Evolutionary conservation across 1,140 invertebrate genomes (phyloP).

Genomic region (Xylocopa sonorina): DNA sequence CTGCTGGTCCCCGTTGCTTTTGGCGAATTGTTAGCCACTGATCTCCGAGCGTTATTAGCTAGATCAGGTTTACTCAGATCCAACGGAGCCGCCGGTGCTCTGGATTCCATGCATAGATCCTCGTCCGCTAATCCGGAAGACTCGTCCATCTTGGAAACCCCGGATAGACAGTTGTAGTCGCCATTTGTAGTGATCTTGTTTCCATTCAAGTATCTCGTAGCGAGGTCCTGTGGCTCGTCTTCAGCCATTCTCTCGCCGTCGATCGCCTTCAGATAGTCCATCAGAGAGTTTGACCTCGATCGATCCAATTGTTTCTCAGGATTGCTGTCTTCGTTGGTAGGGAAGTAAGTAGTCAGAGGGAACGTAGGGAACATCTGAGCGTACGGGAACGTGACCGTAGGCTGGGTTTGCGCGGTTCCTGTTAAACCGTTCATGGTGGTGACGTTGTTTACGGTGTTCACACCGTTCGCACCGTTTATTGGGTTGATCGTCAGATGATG

Average conservation of each 20-base stretch:
- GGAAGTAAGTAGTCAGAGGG: conserved; percentile 41
- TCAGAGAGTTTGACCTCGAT: conserved; percentile 33
- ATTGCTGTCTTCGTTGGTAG: conserved; percentile 4
- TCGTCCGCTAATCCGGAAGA: accelerated
- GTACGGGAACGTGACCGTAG: conserved; percentile 52
- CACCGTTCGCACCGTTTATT: background rate
- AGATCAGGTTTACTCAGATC: conserved; percentile 82
- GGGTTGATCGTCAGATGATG: background rate
- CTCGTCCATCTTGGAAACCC: background rate
- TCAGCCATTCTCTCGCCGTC: background rate
- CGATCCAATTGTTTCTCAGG: conserved; percentile 49
- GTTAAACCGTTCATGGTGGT: background rate
- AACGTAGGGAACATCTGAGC: conserved; percentile 55
- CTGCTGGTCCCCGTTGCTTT: conserved; percentile 83
- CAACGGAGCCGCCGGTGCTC: conserved; percentile 62
- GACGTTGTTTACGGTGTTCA: background rate
- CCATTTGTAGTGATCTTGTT: background rate
- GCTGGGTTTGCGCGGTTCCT: background rate
- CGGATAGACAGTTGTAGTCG: no score
- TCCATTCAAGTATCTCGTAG: background rate
- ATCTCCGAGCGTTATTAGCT: conserved; percentile 2
- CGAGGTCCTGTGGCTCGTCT: background rate
- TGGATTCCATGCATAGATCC: background rate
- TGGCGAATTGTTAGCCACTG: conserved; percentile 13
- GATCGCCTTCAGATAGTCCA: conserved; percentile 50